Percentiles rank a stretch among this genome's conserved stretches.
Evolutionary conservation across 2,888 invertebrate genomes (phyloP).

Genomic region (Leucophenga maculata): DNA sequence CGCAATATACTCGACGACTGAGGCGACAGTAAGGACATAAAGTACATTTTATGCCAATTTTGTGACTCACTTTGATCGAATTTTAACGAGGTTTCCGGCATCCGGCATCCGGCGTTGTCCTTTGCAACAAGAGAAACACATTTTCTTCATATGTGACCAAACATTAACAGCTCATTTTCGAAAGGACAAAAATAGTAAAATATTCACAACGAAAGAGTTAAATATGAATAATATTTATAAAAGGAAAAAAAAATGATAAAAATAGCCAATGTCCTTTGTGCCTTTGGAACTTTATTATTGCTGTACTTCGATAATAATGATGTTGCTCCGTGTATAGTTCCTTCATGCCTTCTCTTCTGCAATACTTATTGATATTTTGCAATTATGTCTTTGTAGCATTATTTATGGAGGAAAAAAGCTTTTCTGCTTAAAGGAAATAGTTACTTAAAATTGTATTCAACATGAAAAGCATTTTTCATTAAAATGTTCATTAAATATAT

Average conservation of each 20-base stretch:
- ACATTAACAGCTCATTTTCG: conserved; percentile 48
- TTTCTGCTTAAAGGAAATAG: too few relatives aligned
- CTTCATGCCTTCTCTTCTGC: too few relatives aligned
- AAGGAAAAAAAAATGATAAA: neutral
- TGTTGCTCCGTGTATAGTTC: too few relatives aligned
- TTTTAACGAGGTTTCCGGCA: conserved; percentile 46
- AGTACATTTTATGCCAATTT: conserved; percentile 62
- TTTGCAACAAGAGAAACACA: conserved; percentile 10
- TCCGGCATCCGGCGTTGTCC: too few relatives aligned
- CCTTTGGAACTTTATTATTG: neutral
- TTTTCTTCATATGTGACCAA: conserved; percentile 30
- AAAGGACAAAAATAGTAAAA: neutral
- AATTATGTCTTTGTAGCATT: too few relatives aligned
- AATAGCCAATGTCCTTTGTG: neutral
- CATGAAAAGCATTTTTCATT: too few relatives aligned
- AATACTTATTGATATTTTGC: too few relatives aligned
- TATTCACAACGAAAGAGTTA: neutral
- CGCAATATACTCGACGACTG: conserved; percentile 4
- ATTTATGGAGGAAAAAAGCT: too few relatives aligned
- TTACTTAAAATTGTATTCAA: too few relatives aligned
- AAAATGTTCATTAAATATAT: too few relatives aligned
- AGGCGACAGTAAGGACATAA: conserved; percentile 40
- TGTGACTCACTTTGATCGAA: conserved; percentile 48
- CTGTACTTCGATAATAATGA: too few relatives aligned
- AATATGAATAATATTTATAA: neutral